Percentiles rank a stretch among this genome's conserved stretches.
These are phyloP conservation scores for Spodoptera picta DNA, from an alignment of 2,888 invertebrate species.

Conservation along the genomic window DNA sequence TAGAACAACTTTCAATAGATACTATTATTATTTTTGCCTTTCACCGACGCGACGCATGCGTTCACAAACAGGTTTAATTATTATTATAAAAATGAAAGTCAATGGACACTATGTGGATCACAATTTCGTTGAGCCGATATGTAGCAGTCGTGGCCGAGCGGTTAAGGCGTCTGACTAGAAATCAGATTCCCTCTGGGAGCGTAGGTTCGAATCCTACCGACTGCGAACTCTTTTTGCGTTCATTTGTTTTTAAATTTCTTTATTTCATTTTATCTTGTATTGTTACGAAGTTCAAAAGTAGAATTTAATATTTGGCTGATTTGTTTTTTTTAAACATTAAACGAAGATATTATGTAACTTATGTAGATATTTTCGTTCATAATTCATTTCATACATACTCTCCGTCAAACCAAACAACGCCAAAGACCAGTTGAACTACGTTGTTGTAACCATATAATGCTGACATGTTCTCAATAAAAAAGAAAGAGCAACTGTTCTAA, in stretches of 20 bases:
- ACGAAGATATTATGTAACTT: too few species aligned
- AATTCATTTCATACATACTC: too few species aligned
- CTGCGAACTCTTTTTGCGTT: conserved; percentile 85
- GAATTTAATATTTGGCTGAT: too few species aligned
- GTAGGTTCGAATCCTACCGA: conserved; percentile 96
- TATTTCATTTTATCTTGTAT: too few species aligned
- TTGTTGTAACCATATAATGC: too few species aligned
- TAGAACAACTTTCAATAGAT: conserved; percentile 14
- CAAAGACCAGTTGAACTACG: too few species aligned
- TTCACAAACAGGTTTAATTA: conserved; percentile 31
- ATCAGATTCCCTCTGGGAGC: conserved; percentile 97
- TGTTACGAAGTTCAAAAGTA: too few species aligned
- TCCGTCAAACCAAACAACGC: too few species aligned
- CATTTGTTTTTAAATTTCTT: too few species aligned
- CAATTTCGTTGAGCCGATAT: fast-evolving
- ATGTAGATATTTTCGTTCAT: too few species aligned
- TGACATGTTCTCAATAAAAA: too few species aligned
- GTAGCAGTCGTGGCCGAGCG: conserved; percentile 94
- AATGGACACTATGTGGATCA: not conserved
- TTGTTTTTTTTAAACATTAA: too few species aligned
- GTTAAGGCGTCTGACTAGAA: conserved; percentile 96
- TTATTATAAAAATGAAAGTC: conserved; percentile 32
- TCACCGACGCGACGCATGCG: conserved; percentile 15
- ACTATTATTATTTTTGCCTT: conserved; percentile 24
- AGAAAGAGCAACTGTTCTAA: not conserved